Evolutionary conservation across 2,797 vertebrate species (phyloP).

Genomic region (Neomorphus geoffroyi): DNA sequence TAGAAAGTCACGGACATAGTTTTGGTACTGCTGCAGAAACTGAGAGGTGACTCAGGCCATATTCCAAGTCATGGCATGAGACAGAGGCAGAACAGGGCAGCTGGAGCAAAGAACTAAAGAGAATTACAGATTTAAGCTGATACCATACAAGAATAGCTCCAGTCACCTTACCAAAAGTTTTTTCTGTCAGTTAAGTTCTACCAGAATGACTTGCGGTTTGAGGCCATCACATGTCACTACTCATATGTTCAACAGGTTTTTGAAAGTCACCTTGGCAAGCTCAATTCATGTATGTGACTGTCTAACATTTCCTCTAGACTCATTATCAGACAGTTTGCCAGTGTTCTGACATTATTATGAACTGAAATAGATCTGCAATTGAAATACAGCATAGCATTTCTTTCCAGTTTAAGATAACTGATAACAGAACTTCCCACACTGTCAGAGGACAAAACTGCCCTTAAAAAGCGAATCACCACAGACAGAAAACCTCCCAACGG

Average conservation of each 20-base stretch:
- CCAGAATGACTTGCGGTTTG: background rate
- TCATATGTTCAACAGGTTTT: background rate
- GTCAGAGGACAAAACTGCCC: background rate
- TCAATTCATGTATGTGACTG: background rate
- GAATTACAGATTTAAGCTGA: background rate
- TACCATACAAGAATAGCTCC: background rate
- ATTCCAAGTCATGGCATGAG: background rate
- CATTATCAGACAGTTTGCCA: background rate
- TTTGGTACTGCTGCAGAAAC: background rate
- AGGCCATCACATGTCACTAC: background rate
- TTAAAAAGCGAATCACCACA: conserved; percentile 4
- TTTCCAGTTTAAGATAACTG: background rate
- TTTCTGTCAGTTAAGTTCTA: background rate
- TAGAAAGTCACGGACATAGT: background rate
- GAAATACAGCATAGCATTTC: background rate
- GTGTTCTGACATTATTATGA: background rate
- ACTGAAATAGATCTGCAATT: background rate
- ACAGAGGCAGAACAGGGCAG: background rate
- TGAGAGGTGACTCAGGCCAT: background rate
- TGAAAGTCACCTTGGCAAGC: background rate
- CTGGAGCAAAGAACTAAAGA: background rate
- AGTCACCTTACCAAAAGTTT: background rate
- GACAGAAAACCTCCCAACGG: background rate
- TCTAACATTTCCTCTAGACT: background rate
- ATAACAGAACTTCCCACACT: background rate